phyloP scores from a whole-genome alignment of 2,888 invertebrate species.

The Harpalus rubripes region DNA sequence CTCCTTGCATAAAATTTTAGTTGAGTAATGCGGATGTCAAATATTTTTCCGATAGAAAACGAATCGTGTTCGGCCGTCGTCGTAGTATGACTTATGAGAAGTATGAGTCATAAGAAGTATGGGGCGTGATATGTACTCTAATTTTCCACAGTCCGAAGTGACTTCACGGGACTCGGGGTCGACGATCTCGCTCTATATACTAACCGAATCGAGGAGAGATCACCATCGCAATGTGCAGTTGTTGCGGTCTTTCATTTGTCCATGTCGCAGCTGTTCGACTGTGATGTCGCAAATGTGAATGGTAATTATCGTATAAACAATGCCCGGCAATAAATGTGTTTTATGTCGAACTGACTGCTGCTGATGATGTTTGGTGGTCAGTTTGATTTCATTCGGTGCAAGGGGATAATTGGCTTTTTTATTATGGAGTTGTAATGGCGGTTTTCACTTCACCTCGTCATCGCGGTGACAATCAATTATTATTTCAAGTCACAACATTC shows the following conservation, averaged over 20 bases:
- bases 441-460: slow-evolving; percentile 11
- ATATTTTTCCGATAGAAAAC: too few species aligned
- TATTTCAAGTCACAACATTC: not conserved
- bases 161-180: not conserved
- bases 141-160: slow-evolving; percentile 24
- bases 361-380: not conserved
- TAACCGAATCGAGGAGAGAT: slow-evolving; percentile 26
- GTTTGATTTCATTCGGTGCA: slow-evolving; percentile 10
- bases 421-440: slow-evolving; percentile 18
- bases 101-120: too few species aligned
- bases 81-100: too few species aligned
- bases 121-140: too few species aligned
- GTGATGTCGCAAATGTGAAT: slow-evolving; percentile 25
- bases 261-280: slow-evolving; percentile 30
- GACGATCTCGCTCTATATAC: slow-evolving; percentile 14
- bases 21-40: too few species aligned
- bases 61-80: too few species aligned
- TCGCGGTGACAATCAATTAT: slow-evolving; percentile 12
- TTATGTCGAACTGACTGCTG: not conserved
- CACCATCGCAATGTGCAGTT: slow-evolving; percentile 30
- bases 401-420: slow-evolving; percentile 31
- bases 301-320: slow-evolving; percentile 45
- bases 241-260: slow-evolving; percentile 42
- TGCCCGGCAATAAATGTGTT: slow-evolving; percentile 10
- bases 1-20: too few species aligned